A percentile compares a stretch with the other conserved stretches of the same genome.
Conservation (phyloP, 2,888 invertebrate species). For the Tethea ocularis region DNA sequence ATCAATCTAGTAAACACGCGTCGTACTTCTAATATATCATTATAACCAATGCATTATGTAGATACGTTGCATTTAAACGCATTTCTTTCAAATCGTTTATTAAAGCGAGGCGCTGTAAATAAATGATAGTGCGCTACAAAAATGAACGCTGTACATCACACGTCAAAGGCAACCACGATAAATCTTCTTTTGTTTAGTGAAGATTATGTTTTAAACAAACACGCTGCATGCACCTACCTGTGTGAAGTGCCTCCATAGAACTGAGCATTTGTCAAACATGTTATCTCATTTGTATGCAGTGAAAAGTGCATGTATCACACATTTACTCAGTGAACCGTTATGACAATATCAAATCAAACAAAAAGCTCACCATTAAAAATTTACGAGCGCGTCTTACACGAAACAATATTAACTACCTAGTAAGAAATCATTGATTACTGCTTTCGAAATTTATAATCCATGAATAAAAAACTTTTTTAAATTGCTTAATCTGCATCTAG, state of each 20-base stretch:
- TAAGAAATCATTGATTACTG: neutral
- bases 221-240: constrained; percentile 19
- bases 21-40: constrained; percentile 25
- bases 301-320: constrained; percentile 8
- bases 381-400: neutral
- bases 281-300: constrained; percentile 7
- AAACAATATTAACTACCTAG: neutral
- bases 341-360: neutral
- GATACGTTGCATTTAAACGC: constrained; percentile 57
- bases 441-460: neutral
- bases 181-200: constrained; percentile 72
- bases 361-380: neutral
- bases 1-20: constrained; percentile 51
- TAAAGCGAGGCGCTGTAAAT: constrained; percentile 47
- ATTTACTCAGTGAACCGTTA: constrained; percentile 1
- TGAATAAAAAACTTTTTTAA: neutral
- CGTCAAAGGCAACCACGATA: constrained; percentile 63
- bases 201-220: constrained; percentile 45
- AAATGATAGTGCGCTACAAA: constrained; percentile 58
- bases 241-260: neutral
- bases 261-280: constrained; percentile 9
- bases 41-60: constrained; percentile 49
- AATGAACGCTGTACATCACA: constrained; percentile 56
- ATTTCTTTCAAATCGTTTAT: constrained; percentile 62
- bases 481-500: constrained; percentile 9